Evolutionary conservation across 2,888 invertebrate species (phyloP), one percentile per base, ranked within the genome.

Genomic region (Idaea dimidiata): DNA sequence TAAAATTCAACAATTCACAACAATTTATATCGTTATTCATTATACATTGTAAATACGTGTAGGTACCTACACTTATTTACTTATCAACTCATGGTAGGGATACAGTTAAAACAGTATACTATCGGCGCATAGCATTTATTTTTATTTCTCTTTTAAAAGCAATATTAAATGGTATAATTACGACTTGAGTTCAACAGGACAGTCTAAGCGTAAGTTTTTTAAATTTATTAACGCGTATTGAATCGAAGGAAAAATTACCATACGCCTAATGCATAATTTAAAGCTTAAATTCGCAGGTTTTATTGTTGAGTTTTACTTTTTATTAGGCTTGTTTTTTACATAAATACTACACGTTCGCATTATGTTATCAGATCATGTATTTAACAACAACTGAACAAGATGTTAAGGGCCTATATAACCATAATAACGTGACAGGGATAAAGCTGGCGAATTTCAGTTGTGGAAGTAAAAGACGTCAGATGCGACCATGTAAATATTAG

Each of bases 141-240:
- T 78, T 80, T 81, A 76, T 77, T 78, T 79, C 67, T 72, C 72
- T 72, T 75, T 76, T 77, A 71, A 72, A 75, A 67, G 71, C 61
- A 75, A 75, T 76, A 72, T 75, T 65, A 66, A 73, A 74, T 68
- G 65, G 63, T 65, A 66, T 71, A 43, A 43, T 71, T 68, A 72
- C 71, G 64, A 71, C 62, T 69, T 65, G 66, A 69, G 62, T 73
- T 63, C 60, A 59, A 58, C 60, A 31, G 61, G 60, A 67, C 62
- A 69, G 68, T 72, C 62, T 71, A 67, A 65, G 69, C 69, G 65
- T 71, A 61, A 58, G 61, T 71, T 69, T 53, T 54, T 58, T 66
- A 33, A 70, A 72, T 64, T 71, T 72, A 71, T 68, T 64, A 24
- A 54, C 16, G 55, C 60, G 59, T 69, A 58, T 58, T 14, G 58